Evolutionary conservation across 2,113 vertebrate species (phyloP), one percentile per base, ranked within the genome.

Genomic region (Lagopus muta): DNA sequence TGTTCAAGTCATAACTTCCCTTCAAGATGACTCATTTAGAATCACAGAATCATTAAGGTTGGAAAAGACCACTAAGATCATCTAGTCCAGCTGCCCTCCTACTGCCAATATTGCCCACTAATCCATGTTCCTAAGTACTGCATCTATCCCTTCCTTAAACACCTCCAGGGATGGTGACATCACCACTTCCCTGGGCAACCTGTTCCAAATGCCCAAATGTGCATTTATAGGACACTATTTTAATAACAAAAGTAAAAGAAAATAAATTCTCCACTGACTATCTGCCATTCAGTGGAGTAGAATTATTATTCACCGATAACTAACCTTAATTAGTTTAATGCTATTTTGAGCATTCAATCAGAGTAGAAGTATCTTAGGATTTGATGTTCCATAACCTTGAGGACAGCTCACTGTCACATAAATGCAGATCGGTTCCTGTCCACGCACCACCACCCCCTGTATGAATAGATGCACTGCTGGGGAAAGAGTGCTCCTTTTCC

Each of bases 331-430:
- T 78, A 83, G 47, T 67, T 93, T 77, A 70, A 64, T 27, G 25
- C 13, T 88, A 86, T 88, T 96, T 93, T 91, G 72, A n/a, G 86
- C 32, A 73, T 87, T 84, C 70, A 74, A 1, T 82, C 64, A 75
- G 82, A 69, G 50, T 34, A 48, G 54, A 79, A 90, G 36, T 58
- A 75, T 15, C 34, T 84, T 28, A 57, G 70, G 57, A 61, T 54
- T 48, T 82, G 28, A 67, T 89, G 75, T 38, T 66, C 48, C 10
- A 32, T 58, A 73, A 76, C 83, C 74, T 54, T 61, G 60, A 65
- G 54, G 76, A 66, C 30, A 76, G 70, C 34, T 64, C 22, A 25
- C 48, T 67, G 34, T 43, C 34, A 77, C 2, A 52, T 30, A 80
- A 45, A 69, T 28, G 27, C n/a, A 38, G 84, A 15, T 47, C 64